A percentile compares a stretch with the other conserved stretches of the same genome.
Evolutionary conservation across 1,140 invertebrate genomes (phyloP).

Genomic region (Diprion similis): DNA sequence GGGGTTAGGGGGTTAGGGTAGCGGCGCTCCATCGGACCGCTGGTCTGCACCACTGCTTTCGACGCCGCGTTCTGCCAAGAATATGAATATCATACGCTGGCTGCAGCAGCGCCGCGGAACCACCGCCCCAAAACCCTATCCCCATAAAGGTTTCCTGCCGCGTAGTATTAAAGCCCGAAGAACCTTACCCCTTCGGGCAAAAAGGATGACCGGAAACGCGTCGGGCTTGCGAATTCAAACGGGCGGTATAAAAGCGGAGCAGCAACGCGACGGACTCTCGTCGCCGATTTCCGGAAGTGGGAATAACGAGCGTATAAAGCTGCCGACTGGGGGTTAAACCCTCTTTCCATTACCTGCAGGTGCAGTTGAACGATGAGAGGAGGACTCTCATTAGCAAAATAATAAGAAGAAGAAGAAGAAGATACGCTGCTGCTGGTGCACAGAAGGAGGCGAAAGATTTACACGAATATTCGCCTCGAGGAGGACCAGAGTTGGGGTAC

Average conservation of each 20-base stretch:
- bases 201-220: neutral
- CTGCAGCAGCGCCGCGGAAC: neutral
- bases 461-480: neutral
- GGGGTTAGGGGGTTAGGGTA: conserved; percentile 43
- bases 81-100: conserved; percentile 45
- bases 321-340: too few relatives aligned
- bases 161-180: neutral
- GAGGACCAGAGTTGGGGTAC: conserved; percentile 33
- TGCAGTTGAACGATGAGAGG: too few relatives aligned
- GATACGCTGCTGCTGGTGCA: neutral
- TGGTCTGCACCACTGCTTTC: conserved; percentile 56
- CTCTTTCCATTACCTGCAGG: too few relatives aligned
- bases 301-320: too few relatives aligned
- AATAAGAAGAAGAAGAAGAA: neutral
- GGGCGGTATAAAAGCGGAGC: too few relatives aligned
- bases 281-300: too few relatives aligned
- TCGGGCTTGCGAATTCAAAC: too few relatives aligned
- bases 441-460: conserved; percentile 9
- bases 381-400: neutral
- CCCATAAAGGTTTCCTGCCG: neutral
- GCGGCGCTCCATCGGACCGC: conserved; percentile 49
- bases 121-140: neutral
- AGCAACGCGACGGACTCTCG: too few relatives aligned
- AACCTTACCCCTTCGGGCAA: neutral
- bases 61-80: conserved; percentile 45